Conservation (phyloP, 2,113 vertebrate genomes). For the Tonatia bakeri region DNA sequence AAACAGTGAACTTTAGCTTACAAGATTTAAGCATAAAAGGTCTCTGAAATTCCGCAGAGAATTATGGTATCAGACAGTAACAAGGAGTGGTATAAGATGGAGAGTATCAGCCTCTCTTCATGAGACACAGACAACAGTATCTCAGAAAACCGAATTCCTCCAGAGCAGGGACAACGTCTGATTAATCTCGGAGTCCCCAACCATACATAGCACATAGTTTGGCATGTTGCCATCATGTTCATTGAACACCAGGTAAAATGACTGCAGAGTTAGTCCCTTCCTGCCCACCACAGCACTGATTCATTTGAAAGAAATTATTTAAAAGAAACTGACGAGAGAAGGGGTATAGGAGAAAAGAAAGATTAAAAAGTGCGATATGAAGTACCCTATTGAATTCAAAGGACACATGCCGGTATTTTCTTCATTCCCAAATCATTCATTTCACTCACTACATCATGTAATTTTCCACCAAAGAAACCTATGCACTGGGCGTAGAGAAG, state of each 20-base stretch:
- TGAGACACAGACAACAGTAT: not conserved
- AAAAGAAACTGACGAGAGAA: not conserved
- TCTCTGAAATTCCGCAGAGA: not conserved
- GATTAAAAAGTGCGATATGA: not conserved
- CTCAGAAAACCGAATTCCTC: not conserved
- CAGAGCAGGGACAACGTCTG: not conserved
- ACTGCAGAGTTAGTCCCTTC: not conserved
- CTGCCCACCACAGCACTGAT: not conserved
- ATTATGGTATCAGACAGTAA: not conserved
- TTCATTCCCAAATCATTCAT: slow-evolving; percentile 25
- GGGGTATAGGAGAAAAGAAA: not conserved
- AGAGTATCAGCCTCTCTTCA: not conserved
- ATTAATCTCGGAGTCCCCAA: not conserved
- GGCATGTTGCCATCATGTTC: not conserved
- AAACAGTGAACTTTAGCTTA: not conserved
- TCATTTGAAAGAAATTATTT: not conserved
- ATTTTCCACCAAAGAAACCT: not conserved
- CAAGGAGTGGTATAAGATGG: not conserved
- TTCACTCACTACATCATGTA: not conserved
- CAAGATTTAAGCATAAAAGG: not conserved
- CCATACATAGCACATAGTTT: not conserved
- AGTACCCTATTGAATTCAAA: not conserved
- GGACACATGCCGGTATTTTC: not conserved
- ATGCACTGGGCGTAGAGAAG: not conserved
- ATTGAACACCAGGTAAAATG: not conserved